Conservation (phyloP, 2,113 vertebrate genomes). For the Sinocyclocheilus grahami region DNA sequence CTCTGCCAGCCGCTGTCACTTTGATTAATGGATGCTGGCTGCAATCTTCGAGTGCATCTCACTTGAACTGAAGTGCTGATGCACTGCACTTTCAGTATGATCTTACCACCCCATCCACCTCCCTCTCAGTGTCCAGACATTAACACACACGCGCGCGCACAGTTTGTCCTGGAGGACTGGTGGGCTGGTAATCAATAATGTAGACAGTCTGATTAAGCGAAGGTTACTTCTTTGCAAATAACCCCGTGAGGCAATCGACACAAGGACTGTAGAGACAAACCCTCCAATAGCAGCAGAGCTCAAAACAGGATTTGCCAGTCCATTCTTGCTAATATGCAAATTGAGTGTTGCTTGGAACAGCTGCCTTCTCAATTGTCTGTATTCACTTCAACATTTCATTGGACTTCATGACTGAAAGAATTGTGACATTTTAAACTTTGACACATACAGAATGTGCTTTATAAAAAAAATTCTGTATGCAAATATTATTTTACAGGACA, state of each 20-base stretch:
- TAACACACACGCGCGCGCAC: conserved; percentile 47
- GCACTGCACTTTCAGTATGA: conserved; percentile 46
- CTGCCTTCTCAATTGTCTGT: not conserved
- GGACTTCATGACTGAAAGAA: not conserved
- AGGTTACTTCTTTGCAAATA: conserved; percentile 65
- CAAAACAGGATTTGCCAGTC: not conserved
- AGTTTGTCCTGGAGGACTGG: conserved; percentile 63
- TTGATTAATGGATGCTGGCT: conserved; percentile 54
- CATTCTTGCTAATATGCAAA: conserved; percentile 4
- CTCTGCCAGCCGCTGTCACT: conserved; percentile 42
- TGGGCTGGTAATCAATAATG: conserved; percentile 72
- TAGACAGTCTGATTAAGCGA: conserved; percentile 70
- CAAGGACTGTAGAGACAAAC: conserved; percentile 61
- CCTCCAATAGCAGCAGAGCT: conserved; percentile 57
- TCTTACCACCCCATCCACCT: conserved; percentile 53
- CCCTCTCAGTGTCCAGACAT: conserved; percentile 61
- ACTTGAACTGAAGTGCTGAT: conserved; percentile 52
- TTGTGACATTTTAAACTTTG: not conserved
- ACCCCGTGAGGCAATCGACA: conserved; percentile 64
- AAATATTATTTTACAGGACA: not conserved
- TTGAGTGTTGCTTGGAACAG: not conserved
- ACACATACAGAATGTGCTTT: not conserved
- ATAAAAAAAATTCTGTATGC: not conserved
- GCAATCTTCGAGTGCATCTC: conserved; percentile 26
- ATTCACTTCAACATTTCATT: not conserved